phyloP scores from a whole-genome alignment of 2,113 vertebrate genomes.

The Monarcha castaneiventris region DNA sequence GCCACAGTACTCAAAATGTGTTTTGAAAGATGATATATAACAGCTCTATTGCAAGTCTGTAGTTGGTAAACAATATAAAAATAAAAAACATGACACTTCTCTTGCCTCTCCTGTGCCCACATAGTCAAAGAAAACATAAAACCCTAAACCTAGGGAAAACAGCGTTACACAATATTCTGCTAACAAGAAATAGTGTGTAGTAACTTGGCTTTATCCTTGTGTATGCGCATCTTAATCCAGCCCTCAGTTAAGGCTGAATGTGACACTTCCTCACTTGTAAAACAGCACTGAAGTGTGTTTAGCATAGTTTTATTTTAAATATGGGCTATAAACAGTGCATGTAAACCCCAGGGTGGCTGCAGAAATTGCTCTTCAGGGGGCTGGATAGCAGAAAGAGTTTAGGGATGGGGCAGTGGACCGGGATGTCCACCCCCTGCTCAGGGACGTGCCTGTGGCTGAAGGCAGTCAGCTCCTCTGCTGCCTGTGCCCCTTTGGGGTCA shows the following conservation, averaged over 20 bases:
- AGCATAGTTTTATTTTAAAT: not conserved
- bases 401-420: not conserved
- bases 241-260: not conserved
- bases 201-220: not conserved
- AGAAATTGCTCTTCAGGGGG: not conserved
- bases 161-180: not conserved
- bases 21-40: slow-evolving; percentile 60
- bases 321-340: not conserved
- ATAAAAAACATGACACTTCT: slow-evolving; percentile 39
- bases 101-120: slow-evolving; percentile 1
- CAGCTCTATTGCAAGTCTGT: not conserved
- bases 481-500: not conserved
- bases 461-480: not conserved
- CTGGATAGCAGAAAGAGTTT: not conserved
- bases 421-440: not conserved
- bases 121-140: slow-evolving; percentile 21
- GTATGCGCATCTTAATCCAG: not conserved
- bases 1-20: slow-evolving; percentile 15
- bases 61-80: slow-evolving; percentile 40
- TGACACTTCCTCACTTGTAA: not conserved
- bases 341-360: not conserved
- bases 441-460: not conserved
- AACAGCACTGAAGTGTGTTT: not conserved
- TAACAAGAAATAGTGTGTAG: not conserved
- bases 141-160: not conserved